These are phyloP conservation scores for Gobiocypris rarus DNA, from an alignment of 2,113 vertebrate genomes.

Conservation along the genomic window DNA sequence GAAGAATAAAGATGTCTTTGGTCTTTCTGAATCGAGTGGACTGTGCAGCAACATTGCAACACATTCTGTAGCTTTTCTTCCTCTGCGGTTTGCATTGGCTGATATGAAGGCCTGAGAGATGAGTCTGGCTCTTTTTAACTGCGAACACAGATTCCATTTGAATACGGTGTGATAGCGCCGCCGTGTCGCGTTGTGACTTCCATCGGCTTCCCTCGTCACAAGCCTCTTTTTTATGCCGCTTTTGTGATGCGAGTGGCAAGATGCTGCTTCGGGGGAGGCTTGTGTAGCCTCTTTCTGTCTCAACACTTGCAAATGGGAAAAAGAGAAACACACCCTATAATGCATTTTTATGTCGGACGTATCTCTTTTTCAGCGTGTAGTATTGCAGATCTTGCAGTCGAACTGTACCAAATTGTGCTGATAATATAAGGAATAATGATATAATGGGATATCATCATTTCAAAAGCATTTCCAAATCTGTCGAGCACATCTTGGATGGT, in stretches of 20 bases:
- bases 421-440: background rate
- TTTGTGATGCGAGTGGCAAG: slow-evolving; percentile 8
- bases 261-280: slow-evolving; percentile 3
- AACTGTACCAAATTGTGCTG: background rate
- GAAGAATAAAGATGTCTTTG: slow-evolving; percentile 27
- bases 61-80: slow-evolving; percentile 21
- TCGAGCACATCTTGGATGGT: background rate
- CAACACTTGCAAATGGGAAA: no score
- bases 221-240: background rate
- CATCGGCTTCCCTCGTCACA: background rate
- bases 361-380: background rate
- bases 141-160: slow-evolving; percentile 59
- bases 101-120: slow-evolving; percentile 50
- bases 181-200: background rate
- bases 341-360: background rate
- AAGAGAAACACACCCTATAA: background rate
- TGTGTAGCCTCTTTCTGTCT: slow-evolving; percentile 9
- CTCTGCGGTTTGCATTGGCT: slow-evolving; percentile 46
- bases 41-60: background rate
- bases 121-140: slow-evolving; percentile 52
- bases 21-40: background rate
- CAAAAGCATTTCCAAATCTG: background rate
- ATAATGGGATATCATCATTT: background rate
- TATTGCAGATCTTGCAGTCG: background rate
- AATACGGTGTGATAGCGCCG: slow-evolving; percentile 54